These are phyloP conservation scores for Porites evermanni DNA, from an alignment of 92 coral and sea anemone species.

Conservation along the genomic window DNA sequence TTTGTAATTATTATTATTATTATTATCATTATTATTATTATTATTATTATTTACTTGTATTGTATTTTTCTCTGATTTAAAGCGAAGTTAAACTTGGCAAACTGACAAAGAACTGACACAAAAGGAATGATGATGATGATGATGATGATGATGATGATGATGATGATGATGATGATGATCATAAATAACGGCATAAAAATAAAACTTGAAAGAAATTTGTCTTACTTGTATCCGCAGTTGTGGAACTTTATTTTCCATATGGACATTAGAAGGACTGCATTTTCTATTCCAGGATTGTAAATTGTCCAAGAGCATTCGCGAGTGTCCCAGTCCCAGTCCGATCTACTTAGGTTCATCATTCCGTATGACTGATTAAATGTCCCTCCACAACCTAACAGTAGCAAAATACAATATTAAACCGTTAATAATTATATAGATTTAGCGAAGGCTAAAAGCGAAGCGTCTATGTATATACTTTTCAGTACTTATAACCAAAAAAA, in stretches of 20 bases:
- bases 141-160: too few relatives aligned
- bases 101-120: neutral
- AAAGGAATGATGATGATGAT: neutral
- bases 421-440: too few relatives aligned
- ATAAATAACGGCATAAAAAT: neutral
- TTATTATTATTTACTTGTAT: too few relatives aligned
- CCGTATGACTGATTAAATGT: slow-evolving; percentile 26
- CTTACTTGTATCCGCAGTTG: slow-evolving; percentile 20
- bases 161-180: too few relatives aligned
- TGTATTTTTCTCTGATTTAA: too few relatives aligned
- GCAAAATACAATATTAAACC: neutral
- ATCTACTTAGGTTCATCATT: neutral
- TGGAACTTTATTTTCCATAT: neutral
- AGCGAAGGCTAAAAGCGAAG: too few relatives aligned
- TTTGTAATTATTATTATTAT: too few relatives aligned
- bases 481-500: too few relatives aligned
- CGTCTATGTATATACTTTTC: too few relatives aligned
- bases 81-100: neutral
- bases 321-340: neutral
- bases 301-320: slow-evolving; percentile 29
- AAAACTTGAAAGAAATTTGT: neutral
- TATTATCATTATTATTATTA: too few relatives aligned
- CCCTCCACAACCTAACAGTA: slow-evolving; percentile 15
- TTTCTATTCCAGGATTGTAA: neutral
- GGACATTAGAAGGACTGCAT: slow-evolving; percentile 15